Percentiles rank a stretch among this genome's conserved stretches.
Conservation (phyloP, 2,113 vertebrate species). For the Naja naja region DNA sequence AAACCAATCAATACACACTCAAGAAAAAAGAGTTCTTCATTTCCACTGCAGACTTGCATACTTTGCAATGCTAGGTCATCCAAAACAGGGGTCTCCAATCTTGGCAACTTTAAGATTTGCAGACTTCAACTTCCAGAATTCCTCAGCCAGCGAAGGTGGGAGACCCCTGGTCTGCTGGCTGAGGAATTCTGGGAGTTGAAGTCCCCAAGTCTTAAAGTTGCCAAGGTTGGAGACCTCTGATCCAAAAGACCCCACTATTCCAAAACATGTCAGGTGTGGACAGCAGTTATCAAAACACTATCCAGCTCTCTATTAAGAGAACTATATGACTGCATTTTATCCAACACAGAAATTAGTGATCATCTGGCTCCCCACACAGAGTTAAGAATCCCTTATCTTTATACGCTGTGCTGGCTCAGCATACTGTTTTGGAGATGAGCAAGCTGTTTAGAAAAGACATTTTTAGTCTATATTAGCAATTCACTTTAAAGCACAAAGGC, state of each 20-base stretch:
- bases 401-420: slow-evolving; percentile 42
- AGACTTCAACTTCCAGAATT: no score
- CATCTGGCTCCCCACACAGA: slow-evolving; percentile 53
- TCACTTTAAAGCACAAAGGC: slow-evolving; percentile 9
- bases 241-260: background rate
- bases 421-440: slow-evolving; percentile 51
- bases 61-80: background rate
- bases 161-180: no score
- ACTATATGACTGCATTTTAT: background rate
- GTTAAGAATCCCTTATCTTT: slow-evolving; percentile 55
- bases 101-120: no score
- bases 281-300: background rate
- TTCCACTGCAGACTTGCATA: background rate
- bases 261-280: background rate
- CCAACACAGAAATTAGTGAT: slow-evolving; percentile 41
- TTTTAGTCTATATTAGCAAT: slow-evolving; percentile 54
- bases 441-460: slow-evolving; percentile 61
- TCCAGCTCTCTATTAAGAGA: background rate
- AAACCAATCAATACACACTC: background rate
- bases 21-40: background rate
- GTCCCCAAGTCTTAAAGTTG: no score
- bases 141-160: no score
- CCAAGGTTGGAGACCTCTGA: no score
- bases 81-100: no score
- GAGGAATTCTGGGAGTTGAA: no score